A percentile compares a stretch with the other conserved stretches of the same genome.
phyloP scores from a whole-genome alignment of 2,113 vertebrate species.

The Cebidichthys violaceus region DNA sequence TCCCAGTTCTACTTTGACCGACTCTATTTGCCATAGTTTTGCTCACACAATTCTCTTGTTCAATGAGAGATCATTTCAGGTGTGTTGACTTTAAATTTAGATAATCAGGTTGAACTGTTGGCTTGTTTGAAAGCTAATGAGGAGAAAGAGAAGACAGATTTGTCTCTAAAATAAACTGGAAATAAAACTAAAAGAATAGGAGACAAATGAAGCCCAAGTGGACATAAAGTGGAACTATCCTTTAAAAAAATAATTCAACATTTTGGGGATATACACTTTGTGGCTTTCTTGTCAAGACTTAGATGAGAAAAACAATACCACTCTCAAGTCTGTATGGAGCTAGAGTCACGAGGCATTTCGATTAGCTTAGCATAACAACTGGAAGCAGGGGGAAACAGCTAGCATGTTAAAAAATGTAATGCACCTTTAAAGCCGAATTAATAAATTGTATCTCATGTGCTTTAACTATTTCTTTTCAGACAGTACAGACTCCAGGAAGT shows the following conservation, averaged over 20 bases:
- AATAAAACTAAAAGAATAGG: background rate
- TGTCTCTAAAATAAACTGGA: background rate
- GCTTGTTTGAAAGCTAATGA: background rate
- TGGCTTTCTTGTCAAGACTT: background rate
- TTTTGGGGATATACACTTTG: background rate
- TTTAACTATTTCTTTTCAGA: background rate
- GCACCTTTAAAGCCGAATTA: background rate
- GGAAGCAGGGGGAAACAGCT: background rate
- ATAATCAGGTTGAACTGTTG: slow-evolving; percentile 1
- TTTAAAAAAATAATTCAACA: background rate
- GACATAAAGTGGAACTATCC: background rate
- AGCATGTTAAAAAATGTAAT: background rate
- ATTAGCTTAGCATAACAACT: background rate
- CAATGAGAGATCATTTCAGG: background rate
- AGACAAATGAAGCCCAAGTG: background rate
- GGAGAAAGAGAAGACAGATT: background rate
- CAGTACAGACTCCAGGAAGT: background rate
- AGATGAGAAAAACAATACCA: background rate
- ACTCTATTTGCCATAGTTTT: background rate
- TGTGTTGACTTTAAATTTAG: background rate
- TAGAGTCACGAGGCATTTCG: background rate
- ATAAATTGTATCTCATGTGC: background rate
- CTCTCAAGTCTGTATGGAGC: background rate
- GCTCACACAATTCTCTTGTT: background rate
- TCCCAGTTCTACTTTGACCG: too few species aligned